These are phyloP conservation scores for Zingel zingel DNA, from an alignment of 2,113 vertebrate genomes.

Conservation along the genomic window DNA sequence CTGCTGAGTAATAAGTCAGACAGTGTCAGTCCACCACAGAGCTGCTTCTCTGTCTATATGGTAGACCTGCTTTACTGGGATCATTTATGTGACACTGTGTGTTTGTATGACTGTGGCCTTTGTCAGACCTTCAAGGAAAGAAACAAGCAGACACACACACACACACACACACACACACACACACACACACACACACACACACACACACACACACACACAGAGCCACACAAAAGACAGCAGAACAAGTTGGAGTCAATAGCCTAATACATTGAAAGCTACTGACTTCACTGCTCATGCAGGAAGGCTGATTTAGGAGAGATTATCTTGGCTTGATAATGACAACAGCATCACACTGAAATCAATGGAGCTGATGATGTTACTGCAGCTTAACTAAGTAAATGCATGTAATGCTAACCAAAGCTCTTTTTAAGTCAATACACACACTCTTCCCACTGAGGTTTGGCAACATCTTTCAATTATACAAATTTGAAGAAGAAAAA, in stretches of 20 bases:
- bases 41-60: constrained; percentile 5
- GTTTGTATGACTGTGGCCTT: constrained; percentile 25
- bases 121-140: constrained; percentile 19
- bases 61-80: constrained; percentile 6
- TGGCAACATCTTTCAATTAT: constrained; percentile 63
- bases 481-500: constrained; percentile 54
- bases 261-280: constrained; percentile 33
- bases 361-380: constrained; percentile 58
- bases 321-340: constrained; percentile 71
- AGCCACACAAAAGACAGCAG: neutral
- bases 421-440: constrained; percentile 50
- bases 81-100: constrained; percentile 37
- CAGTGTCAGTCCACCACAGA: neutral
- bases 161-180: neutral
- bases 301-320: constrained; percentile 56
- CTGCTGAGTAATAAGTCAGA: constrained; percentile 18
- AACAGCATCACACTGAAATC: constrained; percentile 65
- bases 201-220: constrained; percentile 21
- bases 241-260: constrained; percentile 45
- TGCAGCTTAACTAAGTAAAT: constrained; percentile 64
- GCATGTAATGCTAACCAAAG: constrained; percentile 53
- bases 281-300: constrained; percentile 45
- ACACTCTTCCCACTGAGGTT: constrained; percentile 12
- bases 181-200: constrained; percentile 1
- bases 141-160: neutral